Evolutionary conservation across 2,888 invertebrate genomes (phyloP), one percentile per base, ranked within the genome.

Genomic region (Ophraella communa): DNA sequence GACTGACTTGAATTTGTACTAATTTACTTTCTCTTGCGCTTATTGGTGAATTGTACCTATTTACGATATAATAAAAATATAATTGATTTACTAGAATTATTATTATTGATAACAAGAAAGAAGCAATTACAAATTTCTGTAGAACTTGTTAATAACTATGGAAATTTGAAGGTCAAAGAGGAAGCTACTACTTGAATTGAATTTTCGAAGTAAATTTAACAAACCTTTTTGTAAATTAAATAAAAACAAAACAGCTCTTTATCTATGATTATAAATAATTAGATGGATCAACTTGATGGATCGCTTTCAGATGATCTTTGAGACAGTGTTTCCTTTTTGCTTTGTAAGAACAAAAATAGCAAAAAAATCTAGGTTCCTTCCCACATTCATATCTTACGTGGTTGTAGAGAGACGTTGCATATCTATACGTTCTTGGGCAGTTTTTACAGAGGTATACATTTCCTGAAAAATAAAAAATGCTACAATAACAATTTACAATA

Each of bases 281-380:
- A 0, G 39, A 5, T 17, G 53, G 49, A 45, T 61, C 47, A 0
- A 44, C 44, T 24, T 42, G 47, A 42, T 66, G 68, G 8, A 64
- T 54, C 2, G 56, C 53, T 20, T 53, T 61, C 17, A 69, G 47
- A 35, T 69, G 69, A 21, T 68, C 62, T 23, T 67, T 62, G 11
- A 68, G 59, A 30, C 63, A 60, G 21, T 65, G 62, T 52, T 91
- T 85, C 79, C 91, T 91, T 76, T 91, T 89, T 69, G 91, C 91
- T 76, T 86, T 86, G 84, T 91, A 91, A 20, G 87, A 85, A 82
- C 92, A 92, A 79, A 90, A 88, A 20, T 90, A 89, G 76, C 92
- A 92, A 68, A 90, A 89, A 83, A 91, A 91, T 64, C 89, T 85
- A 0, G 91, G 91, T 67, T 90, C 88, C 78, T 91, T 91, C 71